Evolutionary conservation across 2,888 invertebrate genomes (phyloP).

Genomic region (Diloba caeruleocephala): DNA sequence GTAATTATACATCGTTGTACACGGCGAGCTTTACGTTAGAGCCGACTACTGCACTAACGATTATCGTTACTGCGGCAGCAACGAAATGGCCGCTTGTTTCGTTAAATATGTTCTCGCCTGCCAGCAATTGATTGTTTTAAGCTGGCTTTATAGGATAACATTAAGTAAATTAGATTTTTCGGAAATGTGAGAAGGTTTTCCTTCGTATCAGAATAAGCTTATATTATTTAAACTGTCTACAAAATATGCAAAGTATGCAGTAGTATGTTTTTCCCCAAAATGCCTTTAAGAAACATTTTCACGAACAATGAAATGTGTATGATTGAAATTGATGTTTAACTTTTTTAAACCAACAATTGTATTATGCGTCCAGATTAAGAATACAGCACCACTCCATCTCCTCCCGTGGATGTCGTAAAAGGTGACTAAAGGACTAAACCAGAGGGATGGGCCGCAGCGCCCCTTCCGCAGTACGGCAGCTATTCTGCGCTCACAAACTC

Average conservation of each 20-base stretch:
- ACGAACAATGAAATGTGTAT: too few species aligned
- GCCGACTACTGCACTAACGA: slow-evolving; percentile 46
- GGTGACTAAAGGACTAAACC: too few species aligned
- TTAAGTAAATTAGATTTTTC: slow-evolving; percentile 33
- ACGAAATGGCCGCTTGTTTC: slow-evolving; percentile 47
- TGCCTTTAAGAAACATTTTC: too few species aligned
- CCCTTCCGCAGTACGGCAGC: too few species aligned
- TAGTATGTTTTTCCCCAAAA: not conserved
- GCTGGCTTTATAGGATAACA: slow-evolving; percentile 30
- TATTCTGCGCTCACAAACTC: too few species aligned
- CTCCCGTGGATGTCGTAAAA: too few species aligned
- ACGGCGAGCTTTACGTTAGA: slow-evolving; percentile 23
- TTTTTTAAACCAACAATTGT: too few species aligned
- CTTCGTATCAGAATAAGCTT: slow-evolving; percentile 7
- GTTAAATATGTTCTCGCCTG: slow-evolving; percentile 39
- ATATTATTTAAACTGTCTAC: slow-evolving; percentile 7
- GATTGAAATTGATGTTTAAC: too few species aligned
- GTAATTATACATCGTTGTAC: slow-evolving; percentile 25
- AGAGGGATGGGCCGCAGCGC: too few species aligned
- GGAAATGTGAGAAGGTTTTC: slow-evolving; percentile 38
- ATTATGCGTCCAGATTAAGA: too few species aligned
- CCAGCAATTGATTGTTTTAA: slow-evolving; percentile 46
- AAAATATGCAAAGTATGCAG: not conserved
- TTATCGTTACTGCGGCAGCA: slow-evolving; percentile 54
- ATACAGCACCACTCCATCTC: too few species aligned